Base-by-base conservation (phyloP, 2,113 vertebrate genomes). In the Chaenogobius annularis region DNA sequence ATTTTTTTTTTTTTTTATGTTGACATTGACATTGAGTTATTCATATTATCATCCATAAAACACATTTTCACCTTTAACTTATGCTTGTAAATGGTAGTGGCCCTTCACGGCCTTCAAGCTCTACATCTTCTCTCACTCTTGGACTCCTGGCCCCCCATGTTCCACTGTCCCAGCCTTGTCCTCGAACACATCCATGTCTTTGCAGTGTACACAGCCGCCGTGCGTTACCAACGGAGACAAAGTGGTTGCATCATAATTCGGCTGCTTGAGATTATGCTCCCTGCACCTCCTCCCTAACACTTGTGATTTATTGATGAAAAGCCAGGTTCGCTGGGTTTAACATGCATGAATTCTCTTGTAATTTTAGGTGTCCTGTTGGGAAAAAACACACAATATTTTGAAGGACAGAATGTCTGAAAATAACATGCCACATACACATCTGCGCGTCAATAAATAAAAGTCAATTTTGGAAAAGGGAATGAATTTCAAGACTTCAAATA, bases 271-370 rank as follows among this genome's bases (percentile, higher is more conserved):
- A 85, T 88, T 82, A 82, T 85, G 80, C 87, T 82, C 52, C 74
- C 71, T 40, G 37, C 37, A 66, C 72, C 81, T 73, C 71, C 68
- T 63, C 77, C 62, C 70, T 19, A 70, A 76, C 61, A 68, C 70
- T 74, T 82, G 66, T 87, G 87, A 87, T 89, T 86, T 88, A 86
- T 87, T 88, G 85, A 89, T 87, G 83, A 85, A 87, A 88, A 83
- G 80, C 77, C 73, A 83, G 55, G 72, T 65, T 56, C 70, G 54
- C 63, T 70, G 58, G 26, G 69, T 75, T 66, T 78, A 82, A 83
- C 82, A 81, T 62, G 20, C 81, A 73, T 83, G 47, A 68, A 37
- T 74, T 69, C 61, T 35, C 47, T 48, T 80, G 58, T 37, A 46
- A 75, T 66, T 54, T 55, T 72, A 7, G 23, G 46, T 54, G 58